These are phyloP conservation scores for Monomorium pharaonis DNA, from an alignment of 1,140 invertebrate genomes.

Conservation along the genomic window DNA sequence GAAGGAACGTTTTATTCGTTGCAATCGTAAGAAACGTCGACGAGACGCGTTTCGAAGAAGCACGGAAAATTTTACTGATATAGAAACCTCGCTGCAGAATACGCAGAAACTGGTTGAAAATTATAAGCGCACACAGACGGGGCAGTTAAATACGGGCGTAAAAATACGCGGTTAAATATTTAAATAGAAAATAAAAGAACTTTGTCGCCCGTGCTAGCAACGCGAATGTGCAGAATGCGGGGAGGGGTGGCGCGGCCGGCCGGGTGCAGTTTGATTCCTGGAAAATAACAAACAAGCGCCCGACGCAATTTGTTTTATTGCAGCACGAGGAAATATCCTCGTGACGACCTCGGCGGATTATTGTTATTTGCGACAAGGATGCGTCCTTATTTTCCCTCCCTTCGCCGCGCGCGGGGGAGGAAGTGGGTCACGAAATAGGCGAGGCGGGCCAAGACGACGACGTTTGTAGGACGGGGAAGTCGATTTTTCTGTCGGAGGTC, in stretches of 20 bases:
- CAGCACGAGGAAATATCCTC: not conserved
- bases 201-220: not conserved
- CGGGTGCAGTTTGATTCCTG: not conserved
- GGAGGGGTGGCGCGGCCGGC: too few species aligned
- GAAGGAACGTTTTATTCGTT: too few species aligned
- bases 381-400: not conserved
- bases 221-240: not conserved
- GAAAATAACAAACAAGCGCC: not conserved
- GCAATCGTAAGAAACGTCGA: not conserved
- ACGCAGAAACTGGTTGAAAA: not conserved
- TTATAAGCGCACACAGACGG: too few species aligned
- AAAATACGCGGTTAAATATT: not conserved
- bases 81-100: not conserved
- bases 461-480: not conserved
- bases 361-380: not conserved
- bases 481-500: not conserved
- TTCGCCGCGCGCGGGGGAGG: not conserved
- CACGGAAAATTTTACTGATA: not conserved
- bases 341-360: not conserved
- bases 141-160: not conserved
- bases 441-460: not conserved
- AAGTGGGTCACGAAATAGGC: constrained; percentile 18
- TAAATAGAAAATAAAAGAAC: not conserved
- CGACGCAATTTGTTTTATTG: not conserved
- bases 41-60: not conserved